Conservation (phyloP, 1,140 invertebrate genomes). For the Chironomus striatipennis region DNA sequence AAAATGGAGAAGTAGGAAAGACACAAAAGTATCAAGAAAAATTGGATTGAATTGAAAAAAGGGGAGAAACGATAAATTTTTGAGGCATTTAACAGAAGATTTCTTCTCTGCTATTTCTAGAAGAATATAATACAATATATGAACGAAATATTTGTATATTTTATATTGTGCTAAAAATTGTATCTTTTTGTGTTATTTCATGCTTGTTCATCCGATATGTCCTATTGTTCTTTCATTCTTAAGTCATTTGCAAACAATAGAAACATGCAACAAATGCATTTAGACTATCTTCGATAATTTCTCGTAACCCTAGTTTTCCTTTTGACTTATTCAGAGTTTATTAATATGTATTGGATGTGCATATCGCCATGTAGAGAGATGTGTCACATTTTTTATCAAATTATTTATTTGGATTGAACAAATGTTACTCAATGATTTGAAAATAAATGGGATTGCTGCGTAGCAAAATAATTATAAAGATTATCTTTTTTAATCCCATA, state of each 20-base stretch:
- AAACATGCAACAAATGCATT: not conserved
- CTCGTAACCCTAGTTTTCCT: not conserved
- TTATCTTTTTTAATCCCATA: too few species aligned
- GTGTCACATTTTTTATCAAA: too few species aligned
- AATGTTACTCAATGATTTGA: too few species aligned
- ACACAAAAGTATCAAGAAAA: not conserved
- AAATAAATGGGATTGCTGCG: too few species aligned
- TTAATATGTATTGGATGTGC: too few species aligned
- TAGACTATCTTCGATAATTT: not conserved
- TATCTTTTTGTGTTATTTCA: not conserved
- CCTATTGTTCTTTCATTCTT: not conserved
- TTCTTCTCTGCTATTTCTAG: not conserved
- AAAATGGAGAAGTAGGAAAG: not conserved
- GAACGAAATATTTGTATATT: too few species aligned
- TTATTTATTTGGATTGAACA: too few species aligned
- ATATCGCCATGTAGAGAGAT: too few species aligned
- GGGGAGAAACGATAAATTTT: slow-evolving; percentile 6
- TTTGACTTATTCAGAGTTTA: too few species aligned
- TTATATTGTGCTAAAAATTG: not conserved
- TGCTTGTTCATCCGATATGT: not conserved
- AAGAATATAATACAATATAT: too few species aligned
- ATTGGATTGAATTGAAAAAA: not conserved
- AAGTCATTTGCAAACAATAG: slow-evolving; percentile 9
- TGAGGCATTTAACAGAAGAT: not conserved
- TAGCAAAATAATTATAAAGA: too few species aligned